Conservation (phyloP, 2,113 vertebrate genomes). For the Felis catus region DNA sequence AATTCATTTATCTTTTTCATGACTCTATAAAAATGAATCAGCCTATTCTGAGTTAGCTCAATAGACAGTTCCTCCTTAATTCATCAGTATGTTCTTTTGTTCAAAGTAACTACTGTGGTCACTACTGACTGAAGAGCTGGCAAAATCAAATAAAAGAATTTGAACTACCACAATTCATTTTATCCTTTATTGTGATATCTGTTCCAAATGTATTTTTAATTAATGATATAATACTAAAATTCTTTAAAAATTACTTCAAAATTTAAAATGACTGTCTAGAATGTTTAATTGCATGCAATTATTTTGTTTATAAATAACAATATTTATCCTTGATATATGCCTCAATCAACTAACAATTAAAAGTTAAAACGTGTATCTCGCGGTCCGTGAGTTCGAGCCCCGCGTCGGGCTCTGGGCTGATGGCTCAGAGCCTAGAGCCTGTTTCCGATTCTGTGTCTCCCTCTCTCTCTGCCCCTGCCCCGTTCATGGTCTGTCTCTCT, state of each 20-base stretch:
- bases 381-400: too few species aligned
- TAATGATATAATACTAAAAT: neutral
- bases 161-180: slow-evolving; percentile 23
- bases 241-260: slow-evolving; percentile 41
- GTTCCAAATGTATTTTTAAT: neutral
- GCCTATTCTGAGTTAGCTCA: neutral
- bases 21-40: neutral
- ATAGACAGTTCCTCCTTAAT: neutral
- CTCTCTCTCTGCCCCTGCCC: too few species aligned
- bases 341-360: neutral
- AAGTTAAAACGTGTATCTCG: neutral
- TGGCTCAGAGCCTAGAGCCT: too few species aligned
- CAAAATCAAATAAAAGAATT: neutral
- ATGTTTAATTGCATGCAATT: neutral
- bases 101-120: neutral
- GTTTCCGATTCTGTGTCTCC: too few species aligned
- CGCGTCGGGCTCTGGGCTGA: too few species aligned
- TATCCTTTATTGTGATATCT: slow-evolving; percentile 24
- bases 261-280: slow-evolving; percentile 38
- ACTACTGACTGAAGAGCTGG: too few species aligned
- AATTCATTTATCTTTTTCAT: slow-evolving; percentile 51
- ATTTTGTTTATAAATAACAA: slow-evolving; percentile 23
- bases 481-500: too few species aligned
- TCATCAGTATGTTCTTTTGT: slow-evolving; percentile 1
- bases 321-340: slow-evolving; percentile 1